A percentile compares a stretch with the other conserved stretches of the same genome.
Evolutionary conservation across 2,113 vertebrate genomes (phyloP).

Genomic region (Cyprinodon tularosa): DNA sequence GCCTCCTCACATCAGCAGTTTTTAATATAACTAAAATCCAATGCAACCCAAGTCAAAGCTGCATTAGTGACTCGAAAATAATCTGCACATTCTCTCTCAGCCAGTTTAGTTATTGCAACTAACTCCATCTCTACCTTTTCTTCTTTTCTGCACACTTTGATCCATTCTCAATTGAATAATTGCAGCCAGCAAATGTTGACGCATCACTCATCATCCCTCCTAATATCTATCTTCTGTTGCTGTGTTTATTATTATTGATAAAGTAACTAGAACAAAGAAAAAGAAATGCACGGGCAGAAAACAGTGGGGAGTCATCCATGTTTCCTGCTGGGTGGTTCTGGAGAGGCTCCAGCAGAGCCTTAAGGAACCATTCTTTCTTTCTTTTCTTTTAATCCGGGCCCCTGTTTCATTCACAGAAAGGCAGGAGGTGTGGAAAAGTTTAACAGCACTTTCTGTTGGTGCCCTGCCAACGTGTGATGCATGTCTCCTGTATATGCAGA

Average conservation of each 20-base stretch:
- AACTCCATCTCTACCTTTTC: too few relatives aligned
- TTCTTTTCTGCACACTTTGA: too few relatives aligned
- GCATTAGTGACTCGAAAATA: too few relatives aligned
- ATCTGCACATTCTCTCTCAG: too few relatives aligned
- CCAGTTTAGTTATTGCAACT: too few relatives aligned
- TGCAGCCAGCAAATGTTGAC: too few relatives aligned
- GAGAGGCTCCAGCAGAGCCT: conserved; percentile 47
- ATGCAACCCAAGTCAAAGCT: background rate
- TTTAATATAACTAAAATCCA: too few relatives aligned
- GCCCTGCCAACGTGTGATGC: conserved; percentile 77
- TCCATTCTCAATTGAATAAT: too few relatives aligned
- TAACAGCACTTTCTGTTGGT: conserved; percentile 1
- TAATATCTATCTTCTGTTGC: background rate
- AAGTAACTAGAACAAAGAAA: conserved; percentile 16
- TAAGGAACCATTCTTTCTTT: conserved; percentile 28
- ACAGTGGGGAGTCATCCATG: background rate
- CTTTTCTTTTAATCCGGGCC: conserved; percentile 19
- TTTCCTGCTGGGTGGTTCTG: conserved; percentile 49
- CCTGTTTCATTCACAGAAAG: conserved; percentile 13
- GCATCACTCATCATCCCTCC: background rate
- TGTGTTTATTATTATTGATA: conserved; percentile 3
- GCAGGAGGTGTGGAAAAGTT: too few relatives aligned
- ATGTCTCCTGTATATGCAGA: conserved; percentile 61
- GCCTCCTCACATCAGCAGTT: too few relatives aligned
- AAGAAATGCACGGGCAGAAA: background rate